Conservation (phyloP, 2,113 vertebrate species). For the Pavo muticus region DNA sequence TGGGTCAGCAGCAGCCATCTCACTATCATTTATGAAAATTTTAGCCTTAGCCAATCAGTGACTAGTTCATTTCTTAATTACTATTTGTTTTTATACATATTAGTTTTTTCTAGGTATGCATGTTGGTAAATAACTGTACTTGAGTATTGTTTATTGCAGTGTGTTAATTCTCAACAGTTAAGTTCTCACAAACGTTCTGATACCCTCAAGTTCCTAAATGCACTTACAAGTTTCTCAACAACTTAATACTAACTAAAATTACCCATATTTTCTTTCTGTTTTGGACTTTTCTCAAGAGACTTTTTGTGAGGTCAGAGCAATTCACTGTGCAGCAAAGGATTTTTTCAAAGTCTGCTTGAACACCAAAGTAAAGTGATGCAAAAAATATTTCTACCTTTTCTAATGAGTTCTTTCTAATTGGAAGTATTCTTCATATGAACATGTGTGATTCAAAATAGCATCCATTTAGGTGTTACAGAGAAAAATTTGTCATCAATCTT, state of each 20-base stretch:
- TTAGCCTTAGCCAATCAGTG: background rate
- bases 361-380: background rate
- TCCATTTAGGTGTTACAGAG: background rate
- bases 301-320: background rate
- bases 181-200: background rate
- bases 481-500: background rate
- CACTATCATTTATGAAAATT: background rate
- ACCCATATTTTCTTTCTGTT: background rate
- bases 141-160: background rate
- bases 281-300: background rate
- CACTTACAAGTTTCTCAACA: background rate
- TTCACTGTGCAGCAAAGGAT: background rate
- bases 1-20: background rate
- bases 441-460: background rate
- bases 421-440: background rate
- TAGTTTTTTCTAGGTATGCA: background rate
- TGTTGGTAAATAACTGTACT: background rate
- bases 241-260: background rate
- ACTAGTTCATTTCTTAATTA: background rate
- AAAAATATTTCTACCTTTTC: background rate
- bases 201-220: background rate
- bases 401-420: background rate
- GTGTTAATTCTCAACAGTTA: background rate
- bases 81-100: background rate
- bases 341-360: background rate